These are phyloP conservation scores for Cheiracanthium punctorium DNA, from an alignment of 2,888 invertebrate genomes.

Conservation along the genomic window DNA sequence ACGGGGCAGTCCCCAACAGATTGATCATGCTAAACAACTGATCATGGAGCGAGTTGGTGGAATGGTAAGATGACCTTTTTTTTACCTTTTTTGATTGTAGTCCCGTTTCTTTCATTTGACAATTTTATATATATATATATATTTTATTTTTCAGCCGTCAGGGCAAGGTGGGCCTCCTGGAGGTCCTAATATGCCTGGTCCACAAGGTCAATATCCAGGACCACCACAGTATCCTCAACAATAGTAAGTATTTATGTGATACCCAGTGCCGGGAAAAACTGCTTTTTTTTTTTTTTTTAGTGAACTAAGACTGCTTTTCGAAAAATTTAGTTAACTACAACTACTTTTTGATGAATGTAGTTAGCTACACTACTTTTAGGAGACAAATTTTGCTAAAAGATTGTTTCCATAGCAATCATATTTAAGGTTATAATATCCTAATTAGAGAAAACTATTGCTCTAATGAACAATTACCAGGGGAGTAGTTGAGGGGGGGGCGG, in stretches of 20 bases:
- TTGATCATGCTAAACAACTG: slow-evolving; percentile 95
- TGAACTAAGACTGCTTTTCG: too few relatives aligned
- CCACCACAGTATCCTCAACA: slow-evolving; percentile 65
- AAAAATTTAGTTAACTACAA: too few relatives aligned
- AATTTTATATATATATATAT: not conserved
- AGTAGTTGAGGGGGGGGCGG: too few relatives aligned
- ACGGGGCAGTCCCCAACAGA: slow-evolving; percentile 93
- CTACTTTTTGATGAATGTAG: too few relatives aligned
- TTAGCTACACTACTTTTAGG: too few relatives aligned
- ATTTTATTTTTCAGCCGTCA: slow-evolving; percentile 28
- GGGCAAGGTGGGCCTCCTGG: slow-evolving; percentile 66
- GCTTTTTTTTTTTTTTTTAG: not conserved
- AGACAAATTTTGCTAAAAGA: too few relatives aligned
- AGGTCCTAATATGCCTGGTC: slow-evolving; percentile 40
- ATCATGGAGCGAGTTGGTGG: slow-evolving; percentile 94
- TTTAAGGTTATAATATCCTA: too few relatives aligned
- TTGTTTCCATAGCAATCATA: too few relatives aligned
- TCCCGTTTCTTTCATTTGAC: too few relatives aligned
- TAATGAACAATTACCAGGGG: too few relatives aligned
- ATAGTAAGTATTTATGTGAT: slow-evolving; percentile 44
- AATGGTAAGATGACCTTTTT: slow-evolving; percentile 34
- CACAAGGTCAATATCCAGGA: slow-evolving; percentile 59
- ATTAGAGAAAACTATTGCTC: too few relatives aligned
- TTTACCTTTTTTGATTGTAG: not conserved
- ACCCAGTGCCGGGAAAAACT: too few relatives aligned